Evolutionary conservation across 2,888 invertebrate genomes (phyloP).

Genomic region (Trichacis sp.): DNA sequence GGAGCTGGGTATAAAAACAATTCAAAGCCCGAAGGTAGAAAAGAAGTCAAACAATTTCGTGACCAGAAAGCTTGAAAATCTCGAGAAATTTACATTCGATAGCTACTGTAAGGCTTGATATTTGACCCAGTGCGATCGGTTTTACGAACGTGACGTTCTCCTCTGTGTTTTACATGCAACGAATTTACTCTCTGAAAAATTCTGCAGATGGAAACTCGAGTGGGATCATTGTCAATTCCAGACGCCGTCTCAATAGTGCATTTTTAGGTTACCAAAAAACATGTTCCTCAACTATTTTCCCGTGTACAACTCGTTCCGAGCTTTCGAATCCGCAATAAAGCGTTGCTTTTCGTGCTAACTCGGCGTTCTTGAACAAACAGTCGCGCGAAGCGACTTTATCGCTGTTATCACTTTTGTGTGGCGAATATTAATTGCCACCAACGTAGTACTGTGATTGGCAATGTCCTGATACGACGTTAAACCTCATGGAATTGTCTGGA

Average conservation of each 20-base stretch:
- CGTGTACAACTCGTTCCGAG: slow-evolving; percentile 22
- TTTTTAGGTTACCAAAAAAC: slow-evolving; percentile 21
- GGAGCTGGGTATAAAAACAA: not conserved
- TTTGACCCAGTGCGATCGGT: slow-evolving; percentile 43
- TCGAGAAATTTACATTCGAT: slow-evolving; percentile 44
- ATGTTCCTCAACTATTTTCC: slow-evolving; percentile 9
- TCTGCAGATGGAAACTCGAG: slow-evolving; percentile 37
- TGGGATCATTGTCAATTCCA: slow-evolving; percentile 41
- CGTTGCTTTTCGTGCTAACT: slow-evolving; percentile 2
- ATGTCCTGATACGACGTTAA: slow-evolving; percentile 4
- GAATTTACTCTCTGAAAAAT: slow-evolving; percentile 43
- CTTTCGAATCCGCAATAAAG: slow-evolving; percentile 15
- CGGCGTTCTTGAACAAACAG: not conserved
- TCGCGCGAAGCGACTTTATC: not conserved
- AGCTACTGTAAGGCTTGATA: slow-evolving; percentile 43
- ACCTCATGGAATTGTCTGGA: slow-evolving; percentile 8
- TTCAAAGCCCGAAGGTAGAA: slow-evolving; percentile 27
- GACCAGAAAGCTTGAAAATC: slow-evolving; percentile 45
- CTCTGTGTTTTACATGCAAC: slow-evolving; percentile 42
- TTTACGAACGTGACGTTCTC: slow-evolving; percentile 42
- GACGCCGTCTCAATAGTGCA: slow-evolving; percentile 34
- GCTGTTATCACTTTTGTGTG: not conserved
- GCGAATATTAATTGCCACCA: not conserved
- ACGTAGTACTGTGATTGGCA: slow-evolving; percentile 9
- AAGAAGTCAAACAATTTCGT: slow-evolving; percentile 45